Base-by-base conservation (phyloP, 2,797 vertebrate genomes). In the Tarsius wallacei region DNA sequence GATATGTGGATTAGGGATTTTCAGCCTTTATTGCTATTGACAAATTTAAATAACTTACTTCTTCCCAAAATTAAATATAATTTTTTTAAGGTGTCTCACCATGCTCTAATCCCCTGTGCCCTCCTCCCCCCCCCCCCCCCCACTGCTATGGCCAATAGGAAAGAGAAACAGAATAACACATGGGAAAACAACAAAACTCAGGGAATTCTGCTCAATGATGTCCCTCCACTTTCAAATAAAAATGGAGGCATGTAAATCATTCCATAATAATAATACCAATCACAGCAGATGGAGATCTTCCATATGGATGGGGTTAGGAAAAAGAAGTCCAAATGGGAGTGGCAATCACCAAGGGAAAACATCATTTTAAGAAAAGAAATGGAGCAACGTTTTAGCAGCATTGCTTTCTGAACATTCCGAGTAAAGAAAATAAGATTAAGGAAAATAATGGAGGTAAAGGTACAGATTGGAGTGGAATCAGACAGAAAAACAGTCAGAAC, bases 61-160 rank as follows among this genome's bases (percentile, higher is more conserved):
- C 1, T 86, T 31, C 33, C 36, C 24, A 19, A 10, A 91, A 78
- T 90, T 91, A 81, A 93, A 16, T 74, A 28, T 4, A 81, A 2
- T 53, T 77, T 73, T 53, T 4, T 71, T 16, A 71, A 57, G 14
- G 49, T 7, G 17, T 17, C 2, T 76, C 7, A 33, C 19, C n/a
- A n/a, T n/a, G n/a, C n/a, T n/a, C n/a, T n/a, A n/a, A n/a, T n/a
- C n/a, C n/a, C n/a, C n/a, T n/a, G n/a, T n/a, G n/a, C n/a, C n/a
- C n/a, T n/a, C n/a, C n/a, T n/a, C 3, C 3, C 0, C 17, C 26
- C 2, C 5, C 6, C 21, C 10, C 66, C 2, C 5, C 17, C 15
- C 7, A 26, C 26, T 26, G 83, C 17, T 8, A 7, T 9, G 86
- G 4, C 1, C 15, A 57, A 19, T 0, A 63, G 21, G 13, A 90